Percentiles rank a stretch among this genome's conserved stretches.
Conservation (phyloP, 2,888 invertebrate species). For the Morpho helenor region DNA sequence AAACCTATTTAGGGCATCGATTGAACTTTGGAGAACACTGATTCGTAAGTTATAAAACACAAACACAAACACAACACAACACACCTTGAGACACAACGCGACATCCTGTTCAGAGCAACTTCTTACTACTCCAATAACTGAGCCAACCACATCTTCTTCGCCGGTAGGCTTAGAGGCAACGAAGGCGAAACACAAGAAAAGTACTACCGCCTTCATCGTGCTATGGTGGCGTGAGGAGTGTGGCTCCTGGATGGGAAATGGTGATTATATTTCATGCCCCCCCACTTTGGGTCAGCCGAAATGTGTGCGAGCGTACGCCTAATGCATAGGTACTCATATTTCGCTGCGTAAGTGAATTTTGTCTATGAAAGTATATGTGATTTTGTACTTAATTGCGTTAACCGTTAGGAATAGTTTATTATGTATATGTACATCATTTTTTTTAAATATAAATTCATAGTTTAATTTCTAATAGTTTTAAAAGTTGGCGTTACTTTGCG, state of each 20-base stretch:
- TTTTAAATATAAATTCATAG: no score
- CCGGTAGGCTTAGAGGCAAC: slow-evolving; percentile 68
- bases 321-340: neutral
- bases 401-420: no score
- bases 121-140: slow-evolving; percentile 83
- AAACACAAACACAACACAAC: slow-evolving; percentile 37
- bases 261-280: slow-evolving; percentile 68
- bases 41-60: no score
- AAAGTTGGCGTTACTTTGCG: no score
- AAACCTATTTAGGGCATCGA: no score
- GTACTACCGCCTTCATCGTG: slow-evolving; percentile 69
- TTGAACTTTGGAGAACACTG: no score
- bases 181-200: slow-evolving; percentile 72
- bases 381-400: neutral
- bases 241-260: slow-evolving; percentile 49
- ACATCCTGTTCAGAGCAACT: slow-evolving; percentile 84
- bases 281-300: slow-evolving; percentile 29
- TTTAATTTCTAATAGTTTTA: no score
- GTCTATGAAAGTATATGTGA: neutral
- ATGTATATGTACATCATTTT: no score
- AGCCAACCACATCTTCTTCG: slow-evolving; percentile 77
- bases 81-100: slow-evolving; percentile 87
- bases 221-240: slow-evolving; percentile 59
- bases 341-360: neutral
- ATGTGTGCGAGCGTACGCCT: slow-evolving; percentile 23